phyloP scores from a whole-genome alignment of 2,888 invertebrate genomes.

The Yponomeuta plumbellus region DNA sequence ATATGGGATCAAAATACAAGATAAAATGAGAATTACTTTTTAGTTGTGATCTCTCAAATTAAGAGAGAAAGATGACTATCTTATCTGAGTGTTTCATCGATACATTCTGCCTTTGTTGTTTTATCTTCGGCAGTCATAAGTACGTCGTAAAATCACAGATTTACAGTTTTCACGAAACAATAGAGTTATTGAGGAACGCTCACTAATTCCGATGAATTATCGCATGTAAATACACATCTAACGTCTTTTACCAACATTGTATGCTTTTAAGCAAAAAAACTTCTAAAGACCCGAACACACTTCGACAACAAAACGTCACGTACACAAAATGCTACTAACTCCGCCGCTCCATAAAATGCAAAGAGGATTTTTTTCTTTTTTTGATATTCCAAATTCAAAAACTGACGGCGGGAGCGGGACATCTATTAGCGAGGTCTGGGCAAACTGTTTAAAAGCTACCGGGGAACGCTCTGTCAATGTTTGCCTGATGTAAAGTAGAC shows the following conservation, averaged over 20 bases:
- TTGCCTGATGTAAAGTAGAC: slow-evolving; percentile 28
- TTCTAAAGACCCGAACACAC: background rate
- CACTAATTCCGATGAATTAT: too few relatives aligned
- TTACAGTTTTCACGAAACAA: too few relatives aligned
- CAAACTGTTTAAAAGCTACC: slow-evolving; percentile 71
- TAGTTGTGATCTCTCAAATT: too few relatives aligned
- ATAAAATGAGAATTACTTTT: too few relatives aligned
- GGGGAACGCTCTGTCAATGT: slow-evolving; percentile 67
- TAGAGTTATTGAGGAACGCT: too few relatives aligned
- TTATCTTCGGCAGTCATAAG: too few relatives aligned
- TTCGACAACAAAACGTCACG: background rate
- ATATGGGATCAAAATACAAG: too few relatives aligned
- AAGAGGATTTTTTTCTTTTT: slow-evolving; percentile 9
- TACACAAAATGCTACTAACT: background rate
- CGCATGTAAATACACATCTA: too few relatives aligned
- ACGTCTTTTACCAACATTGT: background rate
- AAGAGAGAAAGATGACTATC: too few relatives aligned
- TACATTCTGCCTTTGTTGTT: too few relatives aligned
- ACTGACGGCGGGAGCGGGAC: slow-evolving; percentile 45
- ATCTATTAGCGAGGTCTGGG: slow-evolving; percentile 61
- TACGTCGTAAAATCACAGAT: too few relatives aligned
- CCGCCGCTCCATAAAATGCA: slow-evolving; percentile 16
- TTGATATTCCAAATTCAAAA: slow-evolving; percentile 12
- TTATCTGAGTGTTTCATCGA: too few relatives aligned
- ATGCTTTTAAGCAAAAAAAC: background rate